These are phyloP conservation scores for Lasioglossum albipes DNA, from an alignment of 1,140 invertebrate species.

Conservation along the genomic window DNA sequence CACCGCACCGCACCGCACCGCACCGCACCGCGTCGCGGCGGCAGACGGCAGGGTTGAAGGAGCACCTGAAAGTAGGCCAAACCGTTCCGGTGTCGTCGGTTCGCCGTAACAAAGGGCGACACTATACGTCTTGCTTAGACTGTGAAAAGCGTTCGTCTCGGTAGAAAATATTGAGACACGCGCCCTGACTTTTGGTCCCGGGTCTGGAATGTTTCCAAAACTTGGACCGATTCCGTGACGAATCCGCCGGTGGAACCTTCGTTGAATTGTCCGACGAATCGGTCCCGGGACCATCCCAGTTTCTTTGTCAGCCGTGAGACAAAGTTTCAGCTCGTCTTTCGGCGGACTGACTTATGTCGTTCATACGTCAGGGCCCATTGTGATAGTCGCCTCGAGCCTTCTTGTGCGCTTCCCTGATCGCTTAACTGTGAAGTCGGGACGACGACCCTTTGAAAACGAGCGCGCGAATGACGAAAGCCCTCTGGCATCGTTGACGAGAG, in stretches of 20 bases:
- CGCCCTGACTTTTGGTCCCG: slow-evolving; percentile 40
- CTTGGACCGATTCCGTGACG: slow-evolving; percentile 67
- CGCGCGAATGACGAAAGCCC: slow-evolving; percentile 13
- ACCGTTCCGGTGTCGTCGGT: background rate
- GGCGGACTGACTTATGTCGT: slow-evolving; percentile 68
- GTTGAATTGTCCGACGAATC: slow-evolving; percentile 26
- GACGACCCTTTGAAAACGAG: slow-evolving; percentile 48
- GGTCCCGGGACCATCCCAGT: slow-evolving; percentile 39
- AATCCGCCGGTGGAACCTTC: slow-evolving; percentile 69
- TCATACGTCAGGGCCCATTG: slow-evolving; percentile 63
- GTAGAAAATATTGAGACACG: slow-evolving; percentile 72
- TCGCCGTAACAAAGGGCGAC: slow-evolving; percentile 16
- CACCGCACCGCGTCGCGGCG: too few relatives aligned
- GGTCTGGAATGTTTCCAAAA: slow-evolving; percentile 75
- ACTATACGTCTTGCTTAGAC: slow-evolving; percentile 63
- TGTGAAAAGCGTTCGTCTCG: slow-evolving; percentile 54
- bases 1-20: too few relatives aligned
- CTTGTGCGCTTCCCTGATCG: slow-evolving; percentile 48
- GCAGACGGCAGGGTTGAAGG: background rate
- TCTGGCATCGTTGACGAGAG: slow-evolving; percentile 8
- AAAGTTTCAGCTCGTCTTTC: slow-evolving; percentile 61
- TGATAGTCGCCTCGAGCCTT: slow-evolving; percentile 48
- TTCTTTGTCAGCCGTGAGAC: slow-evolving; percentile 63
- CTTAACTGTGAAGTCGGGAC: slow-evolving; percentile 27
- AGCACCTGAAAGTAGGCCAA: slow-evolving; percentile 27